Percentiles rank a stretch among this genome's conserved stretches.
These are phyloP conservation scores for Moxostoma hubbsi DNA, from an alignment of 2,797 vertebrate species.

Conservation along the genomic window DNA sequence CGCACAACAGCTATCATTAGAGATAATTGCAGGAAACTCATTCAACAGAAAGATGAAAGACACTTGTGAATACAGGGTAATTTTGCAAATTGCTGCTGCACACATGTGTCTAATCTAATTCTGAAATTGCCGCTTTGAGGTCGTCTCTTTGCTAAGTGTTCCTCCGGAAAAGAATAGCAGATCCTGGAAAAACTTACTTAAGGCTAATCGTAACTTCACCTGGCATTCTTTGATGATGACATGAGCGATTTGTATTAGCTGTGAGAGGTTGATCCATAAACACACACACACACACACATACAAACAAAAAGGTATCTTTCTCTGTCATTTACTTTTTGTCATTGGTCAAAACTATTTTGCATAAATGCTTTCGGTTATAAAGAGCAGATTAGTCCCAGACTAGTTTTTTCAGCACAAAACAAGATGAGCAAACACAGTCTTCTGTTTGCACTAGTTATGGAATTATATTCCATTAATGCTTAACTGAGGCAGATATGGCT, in stretches of 20 bases:
- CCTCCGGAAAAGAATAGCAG: conserved; percentile 47
- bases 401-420: no score
- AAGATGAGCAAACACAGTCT: neutral
- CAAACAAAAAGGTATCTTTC: neutral
- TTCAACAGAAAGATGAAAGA: conserved; percentile 91
- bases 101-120: conserved; percentile 87
- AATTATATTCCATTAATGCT: neutral
- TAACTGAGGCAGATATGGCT: neutral
- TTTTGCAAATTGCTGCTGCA: conserved; percentile 87
- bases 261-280: neutral
- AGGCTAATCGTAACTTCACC: conserved; percentile 53
- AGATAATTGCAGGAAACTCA: conserved; percentile 92
- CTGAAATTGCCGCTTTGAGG: conserved; percentile 79
- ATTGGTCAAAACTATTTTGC: neutral
- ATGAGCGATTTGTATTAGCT: conserved; percentile 4
- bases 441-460: neutral
- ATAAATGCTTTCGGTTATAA: conserved; percentile 3
- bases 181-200: conserved; percentile 59
- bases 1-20: conserved; percentile 81
- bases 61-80: conserved; percentile 85
- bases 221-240: conserved; percentile 41
- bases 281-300: neutral
- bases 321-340: no score
- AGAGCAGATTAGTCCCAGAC: neutral
- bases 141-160: conserved; percentile 60